phyloP scores from a whole-genome alignment of 2,888 invertebrate genomes.

The Melitaea athalia region DNA sequence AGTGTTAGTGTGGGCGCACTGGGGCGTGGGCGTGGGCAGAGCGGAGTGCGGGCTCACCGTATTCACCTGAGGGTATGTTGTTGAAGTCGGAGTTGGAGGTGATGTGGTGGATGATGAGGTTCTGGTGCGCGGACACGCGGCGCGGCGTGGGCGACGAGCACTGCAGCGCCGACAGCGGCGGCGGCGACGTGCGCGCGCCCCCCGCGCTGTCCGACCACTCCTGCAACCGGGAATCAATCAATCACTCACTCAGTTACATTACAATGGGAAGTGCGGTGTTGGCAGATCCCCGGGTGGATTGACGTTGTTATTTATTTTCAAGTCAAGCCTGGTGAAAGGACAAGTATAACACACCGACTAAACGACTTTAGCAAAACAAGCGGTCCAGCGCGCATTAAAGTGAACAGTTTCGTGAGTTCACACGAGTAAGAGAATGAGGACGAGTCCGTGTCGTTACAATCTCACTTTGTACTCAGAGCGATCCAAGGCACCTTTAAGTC shows the following conservation, averaged over 20 bases:
- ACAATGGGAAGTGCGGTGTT: too few species aligned
- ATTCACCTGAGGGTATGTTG: slow-evolving; percentile 69
- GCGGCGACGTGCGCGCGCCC: slow-evolving; percentile 57
- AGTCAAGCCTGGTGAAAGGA: too few species aligned
- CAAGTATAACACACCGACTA: too few species aligned
- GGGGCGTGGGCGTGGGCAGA: not conserved
- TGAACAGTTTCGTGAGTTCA: too few species aligned
- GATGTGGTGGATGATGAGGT: slow-evolving; percentile 78
- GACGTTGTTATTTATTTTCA: too few species aligned
- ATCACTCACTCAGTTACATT: not conserved
- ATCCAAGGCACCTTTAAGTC: too few species aligned
- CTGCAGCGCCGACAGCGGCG: slow-evolving; percentile 76
- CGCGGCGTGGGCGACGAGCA: slow-evolving; percentile 77
- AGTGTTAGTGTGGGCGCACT: not conserved
- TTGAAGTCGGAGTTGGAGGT: slow-evolving; percentile 78
- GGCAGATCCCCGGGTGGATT: too few species aligned
- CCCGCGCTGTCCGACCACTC: slow-evolving; percentile 63
- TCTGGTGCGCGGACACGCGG: slow-evolving; percentile 76
- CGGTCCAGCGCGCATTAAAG: too few species aligned
- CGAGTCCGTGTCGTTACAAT: too few species aligned
- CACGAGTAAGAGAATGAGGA: too few species aligned
- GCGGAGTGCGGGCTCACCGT: slow-evolving; percentile 8
- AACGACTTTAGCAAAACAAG: too few species aligned
- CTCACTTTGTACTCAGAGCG: too few species aligned
- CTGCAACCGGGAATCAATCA: slow-evolving; percentile 39